phyloP scores from a whole-genome alignment of 2,888 invertebrate species.

The Didymodactylos carnosus region DNA sequence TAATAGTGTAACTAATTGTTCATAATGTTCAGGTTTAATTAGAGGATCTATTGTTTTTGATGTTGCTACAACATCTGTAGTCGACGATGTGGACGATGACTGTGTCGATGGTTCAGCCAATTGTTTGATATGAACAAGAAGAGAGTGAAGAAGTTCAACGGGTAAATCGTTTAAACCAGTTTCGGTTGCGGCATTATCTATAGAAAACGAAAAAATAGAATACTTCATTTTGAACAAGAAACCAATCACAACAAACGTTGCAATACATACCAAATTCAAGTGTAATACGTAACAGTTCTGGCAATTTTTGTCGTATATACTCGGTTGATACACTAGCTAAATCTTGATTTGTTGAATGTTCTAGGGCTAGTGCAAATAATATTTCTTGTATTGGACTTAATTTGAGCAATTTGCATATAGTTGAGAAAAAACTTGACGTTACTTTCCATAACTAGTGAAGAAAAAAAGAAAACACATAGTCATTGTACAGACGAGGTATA shows the following conservation, averaged over 20 bases:
- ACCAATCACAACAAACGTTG: background rate
- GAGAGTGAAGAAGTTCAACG: background rate
- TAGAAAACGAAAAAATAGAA: background rate
- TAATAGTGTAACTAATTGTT: background rate
- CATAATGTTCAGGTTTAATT: background rate
- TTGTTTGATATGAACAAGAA: background rate
- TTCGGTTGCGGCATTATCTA: background rate
- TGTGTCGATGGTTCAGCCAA: too few relatives aligned
- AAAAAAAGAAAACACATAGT: background rate
- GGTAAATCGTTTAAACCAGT: background rate
- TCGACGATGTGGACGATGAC: too few relatives aligned
- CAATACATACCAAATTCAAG: background rate
- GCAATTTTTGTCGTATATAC: constrained; percentile 59
- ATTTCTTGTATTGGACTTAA: constrained; percentile 74
- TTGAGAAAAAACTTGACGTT: constrained; percentile 46
- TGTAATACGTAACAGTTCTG: constrained; percentile 50
- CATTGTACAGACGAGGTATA: too few relatives aligned
- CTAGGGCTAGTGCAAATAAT: constrained; percentile 62
- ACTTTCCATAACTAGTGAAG: background rate
- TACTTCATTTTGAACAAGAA: background rate
- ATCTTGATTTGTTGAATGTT: constrained; percentile 60
- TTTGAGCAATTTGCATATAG: constrained; percentile 63
- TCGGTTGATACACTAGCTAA: constrained; percentile 52
- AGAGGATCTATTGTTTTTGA: background rate
- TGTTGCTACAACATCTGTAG: too few relatives aligned